These are phyloP conservation scores for Psilanteris sp. DNA, from an alignment of 1,140 invertebrate species.

Conservation along the genomic window DNA sequence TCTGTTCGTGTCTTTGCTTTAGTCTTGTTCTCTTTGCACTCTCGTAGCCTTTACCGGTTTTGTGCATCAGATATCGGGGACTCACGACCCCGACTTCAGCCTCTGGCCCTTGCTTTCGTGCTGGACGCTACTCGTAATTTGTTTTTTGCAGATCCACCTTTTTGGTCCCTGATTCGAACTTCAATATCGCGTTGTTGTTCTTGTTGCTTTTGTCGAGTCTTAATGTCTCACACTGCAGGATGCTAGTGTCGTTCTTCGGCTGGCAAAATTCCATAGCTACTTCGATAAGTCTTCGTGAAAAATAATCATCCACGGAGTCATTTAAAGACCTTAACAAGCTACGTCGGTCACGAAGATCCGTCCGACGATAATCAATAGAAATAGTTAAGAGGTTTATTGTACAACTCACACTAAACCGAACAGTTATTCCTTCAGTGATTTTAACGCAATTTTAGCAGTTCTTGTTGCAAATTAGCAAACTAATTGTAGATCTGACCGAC, in stretches of 20 bases:
- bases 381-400: constrained; percentile 30
- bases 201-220: constrained; percentile 42
- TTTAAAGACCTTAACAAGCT: constrained; percentile 45
- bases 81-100: constrained; percentile 71
- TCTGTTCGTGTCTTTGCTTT: constrained; percentile 71
- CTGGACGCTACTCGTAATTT: constrained; percentile 22
- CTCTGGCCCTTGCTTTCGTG: constrained; percentile 61
- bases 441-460: constrained; percentile 1
- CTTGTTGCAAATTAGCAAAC: no score
- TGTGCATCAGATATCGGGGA: constrained; percentile 78
- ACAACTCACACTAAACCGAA: no score
- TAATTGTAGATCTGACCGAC: no score
- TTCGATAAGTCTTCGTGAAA: constrained; percentile 32
- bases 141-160: constrained; percentile 27
- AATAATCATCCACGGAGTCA: constrained; percentile 59
- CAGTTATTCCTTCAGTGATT: no score
- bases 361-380: constrained; percentile 12
- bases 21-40: constrained; percentile 53
- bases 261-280: constrained; percentile 48
- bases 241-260: constrained; percentile 44
- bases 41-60: constrained; percentile 75
- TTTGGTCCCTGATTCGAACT: constrained; percentile 36
- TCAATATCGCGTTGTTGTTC: constrained; percentile 52
- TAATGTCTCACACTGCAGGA: constrained; percentile 38
- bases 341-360: constrained; percentile 33